A percentile compares a stretch with the other conserved stretches of the same genome.
These are phyloP conservation scores for Vanessa cardui DNA, from an alignment of 2,888 invertebrate genomes.

Conservation along the genomic window DNA sequence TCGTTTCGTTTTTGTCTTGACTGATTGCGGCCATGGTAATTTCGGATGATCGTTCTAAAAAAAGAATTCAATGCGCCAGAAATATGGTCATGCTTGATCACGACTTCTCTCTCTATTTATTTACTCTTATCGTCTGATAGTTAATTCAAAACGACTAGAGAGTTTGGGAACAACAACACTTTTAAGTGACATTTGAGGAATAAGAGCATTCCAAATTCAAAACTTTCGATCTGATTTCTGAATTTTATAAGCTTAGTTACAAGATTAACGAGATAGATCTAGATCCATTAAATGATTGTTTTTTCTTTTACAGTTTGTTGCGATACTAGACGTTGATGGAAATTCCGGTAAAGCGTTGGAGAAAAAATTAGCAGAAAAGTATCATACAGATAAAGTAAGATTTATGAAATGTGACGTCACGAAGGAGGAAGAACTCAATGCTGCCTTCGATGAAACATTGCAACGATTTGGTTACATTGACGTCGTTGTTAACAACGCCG, in stretches of 20 bases:
- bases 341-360: slow-evolving; percentile 44
- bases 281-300: background rate
- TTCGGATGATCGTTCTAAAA: no score
- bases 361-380: slow-evolving; percentile 47
- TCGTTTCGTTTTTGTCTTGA: no score
- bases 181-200: no score
- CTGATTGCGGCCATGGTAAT: no score
- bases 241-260: background rate
- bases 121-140: background rate
- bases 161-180: background rate
- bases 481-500: slow-evolving; percentile 57
- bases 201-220: background rate
- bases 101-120: no score
- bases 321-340: slow-evolving; percentile 52
- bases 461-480: slow-evolving; percentile 48
- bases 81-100: background rate
- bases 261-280: background rate
- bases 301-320: slow-evolving; percentile 42
- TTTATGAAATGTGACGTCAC: slow-evolving; percentile 57
- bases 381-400: slow-evolving; percentile 46
- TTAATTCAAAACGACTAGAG: background rate
- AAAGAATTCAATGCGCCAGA: background rate
- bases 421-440: slow-evolving; percentile 47
- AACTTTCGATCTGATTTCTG: no score
- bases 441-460: slow-evolving; percentile 44